Percentiles rank a stretch among this genome's conserved stretches.
Evolutionary conservation across 2,888 invertebrate species (phyloP).

Genomic region (Oligia fasciuncula): DNA sequence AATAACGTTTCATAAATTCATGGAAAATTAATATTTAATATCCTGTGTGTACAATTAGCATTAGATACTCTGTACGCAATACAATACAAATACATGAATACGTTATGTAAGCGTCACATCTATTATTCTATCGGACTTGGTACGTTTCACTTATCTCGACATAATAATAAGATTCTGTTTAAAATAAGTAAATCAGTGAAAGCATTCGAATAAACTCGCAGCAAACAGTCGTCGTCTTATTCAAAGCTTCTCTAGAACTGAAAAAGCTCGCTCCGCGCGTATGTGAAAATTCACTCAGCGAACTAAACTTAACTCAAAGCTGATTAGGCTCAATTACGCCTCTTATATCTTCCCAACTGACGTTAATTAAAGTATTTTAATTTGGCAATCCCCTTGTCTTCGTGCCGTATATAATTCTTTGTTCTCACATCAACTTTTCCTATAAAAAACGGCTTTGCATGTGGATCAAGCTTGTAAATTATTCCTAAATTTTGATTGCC

Average conservation of each 20-base stretch:
- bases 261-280: constrained; percentile 78
- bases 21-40: constrained; percentile 63
- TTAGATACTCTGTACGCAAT: constrained; percentile 32
- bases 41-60: constrained; percentile 54
- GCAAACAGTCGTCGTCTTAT: constrained; percentile 65
- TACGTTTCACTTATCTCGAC: constrained; percentile 29
- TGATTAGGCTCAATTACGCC: constrained; percentile 75
- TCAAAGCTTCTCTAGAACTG: constrained; percentile 74
- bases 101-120: constrained; percentile 23
- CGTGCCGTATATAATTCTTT: constrained; percentile 75
- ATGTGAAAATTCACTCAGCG: constrained; percentile 73
- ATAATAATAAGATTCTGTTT: constrained; percentile 68
- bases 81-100: constrained; percentile 55
- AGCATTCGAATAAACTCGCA: constrained; percentile 75
- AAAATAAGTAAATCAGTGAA: constrained; percentile 75
- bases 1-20: constrained; percentile 46
- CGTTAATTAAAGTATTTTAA: constrained; percentile 83
- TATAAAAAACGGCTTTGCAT: constrained; percentile 79
- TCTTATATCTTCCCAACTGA: constrained; percentile 73
- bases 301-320: constrained; percentile 75
- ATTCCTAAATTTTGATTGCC: constrained; percentile 87
- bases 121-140: constrained; percentile 32
- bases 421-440: constrained; percentile 78
- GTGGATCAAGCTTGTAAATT: constrained; percentile 83
- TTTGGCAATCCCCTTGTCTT: constrained; percentile 72